A percentile compares a stretch with the other conserved stretches of the same genome.
Evolutionary conservation across 2,888 invertebrate genomes (phyloP).

Genomic region (Plebejus argus): DNA sequence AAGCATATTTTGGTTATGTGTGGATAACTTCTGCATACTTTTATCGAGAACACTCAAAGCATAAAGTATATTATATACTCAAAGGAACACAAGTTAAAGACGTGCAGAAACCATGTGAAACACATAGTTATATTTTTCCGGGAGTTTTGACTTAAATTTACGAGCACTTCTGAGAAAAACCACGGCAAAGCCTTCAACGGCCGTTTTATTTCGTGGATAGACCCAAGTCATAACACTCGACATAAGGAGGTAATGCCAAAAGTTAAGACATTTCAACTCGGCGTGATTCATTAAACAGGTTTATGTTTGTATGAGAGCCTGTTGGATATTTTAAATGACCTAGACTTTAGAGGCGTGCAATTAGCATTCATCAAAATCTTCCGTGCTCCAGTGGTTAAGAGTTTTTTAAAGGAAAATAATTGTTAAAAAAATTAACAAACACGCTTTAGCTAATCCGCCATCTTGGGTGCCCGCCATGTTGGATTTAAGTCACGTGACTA

Average conservation of each 20-base stretch:
- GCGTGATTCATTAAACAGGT: constrained; percentile 19
- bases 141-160: neutral
- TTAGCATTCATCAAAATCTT: neutral
- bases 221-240: constrained; percentile 19
- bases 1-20: no score
- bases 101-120: neutral
- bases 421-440: no score
- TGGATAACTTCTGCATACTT: no score
- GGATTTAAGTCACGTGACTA: no score
- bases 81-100: neutral
- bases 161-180: constrained; percentile 4
- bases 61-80: neutral
- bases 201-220: neutral
- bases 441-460: no score
- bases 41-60: no score
- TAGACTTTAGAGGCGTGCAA: neutral
- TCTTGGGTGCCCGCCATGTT: no score
- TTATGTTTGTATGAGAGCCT: neutral
- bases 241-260: constrained; percentile 20
- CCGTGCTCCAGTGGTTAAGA: no score
- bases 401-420: no score
- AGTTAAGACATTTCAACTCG: constrained; percentile 26
- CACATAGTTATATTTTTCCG: neutral
- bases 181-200: neutral
- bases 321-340: neutral